Evolutionary conservation across 2,113 vertebrate genomes (phyloP).

Genomic region (Nerophis ophidion): DNA sequence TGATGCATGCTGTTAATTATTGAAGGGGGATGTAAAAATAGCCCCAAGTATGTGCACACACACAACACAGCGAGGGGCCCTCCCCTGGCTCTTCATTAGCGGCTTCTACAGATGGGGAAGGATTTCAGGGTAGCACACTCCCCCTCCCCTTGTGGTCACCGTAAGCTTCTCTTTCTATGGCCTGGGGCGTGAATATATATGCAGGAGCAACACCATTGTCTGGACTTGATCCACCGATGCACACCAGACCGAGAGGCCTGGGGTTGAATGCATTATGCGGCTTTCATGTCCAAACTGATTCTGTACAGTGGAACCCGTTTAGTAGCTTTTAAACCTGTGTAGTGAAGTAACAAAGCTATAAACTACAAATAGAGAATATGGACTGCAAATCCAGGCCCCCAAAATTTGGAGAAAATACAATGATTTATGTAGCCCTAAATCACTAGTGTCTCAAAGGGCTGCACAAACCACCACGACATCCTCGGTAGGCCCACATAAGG

Average conservation of each 20-base stretch:
- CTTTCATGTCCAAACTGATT: constrained; percentile 14
- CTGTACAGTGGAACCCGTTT: neutral
- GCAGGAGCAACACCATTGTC: constrained; percentile 34
- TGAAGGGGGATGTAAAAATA: constrained; percentile 30
- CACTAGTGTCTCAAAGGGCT: no score
- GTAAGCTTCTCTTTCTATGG: constrained; percentile 18
- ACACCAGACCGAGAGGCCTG: constrained; percentile 30
- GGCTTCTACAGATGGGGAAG: constrained; percentile 21
- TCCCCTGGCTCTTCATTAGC: constrained; percentile 59
- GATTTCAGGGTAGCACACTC: constrained; percentile 29
- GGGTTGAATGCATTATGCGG: constrained; percentile 39
- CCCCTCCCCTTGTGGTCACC: constrained; percentile 13
- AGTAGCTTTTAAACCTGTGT: no score
- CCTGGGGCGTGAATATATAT: constrained; percentile 53
- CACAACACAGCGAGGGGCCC: constrained; percentile 20
- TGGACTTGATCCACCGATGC: constrained; percentile 32
- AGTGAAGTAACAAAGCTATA: no score
- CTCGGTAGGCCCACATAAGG: no score
- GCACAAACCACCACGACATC: no score
- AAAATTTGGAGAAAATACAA: no score
- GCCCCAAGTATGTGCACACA: constrained; percentile 1
- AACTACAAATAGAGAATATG: no score
- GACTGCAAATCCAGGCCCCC: no score
- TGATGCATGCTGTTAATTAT: neutral
- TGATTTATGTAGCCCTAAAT: no score